phyloP scores from a whole-genome alignment of 2,113 vertebrate species.

The Crotophaga sulcirostris region DNA sequence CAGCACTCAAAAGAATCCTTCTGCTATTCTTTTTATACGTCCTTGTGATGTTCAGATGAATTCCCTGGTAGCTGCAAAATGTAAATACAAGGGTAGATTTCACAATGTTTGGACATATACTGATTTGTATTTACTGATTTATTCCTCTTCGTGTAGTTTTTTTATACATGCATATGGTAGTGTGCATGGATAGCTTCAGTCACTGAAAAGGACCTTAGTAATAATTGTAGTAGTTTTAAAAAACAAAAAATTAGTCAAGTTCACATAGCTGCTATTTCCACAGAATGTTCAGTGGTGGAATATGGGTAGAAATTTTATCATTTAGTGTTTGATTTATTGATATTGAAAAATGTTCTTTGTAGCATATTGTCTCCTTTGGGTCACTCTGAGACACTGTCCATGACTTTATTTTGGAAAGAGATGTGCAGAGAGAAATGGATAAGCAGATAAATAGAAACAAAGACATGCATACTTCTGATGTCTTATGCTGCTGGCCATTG shows the following conservation, averaged over 20 bases:
- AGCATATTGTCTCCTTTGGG: neutral
- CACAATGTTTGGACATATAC: neutral
- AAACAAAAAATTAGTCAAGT: neutral
- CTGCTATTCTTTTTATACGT: neutral
- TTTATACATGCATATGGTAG: neutral
- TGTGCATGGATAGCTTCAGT: neutral
- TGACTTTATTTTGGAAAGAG: neutral
- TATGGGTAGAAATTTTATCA: neutral
- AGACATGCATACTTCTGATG: neutral
- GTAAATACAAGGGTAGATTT: neutral
- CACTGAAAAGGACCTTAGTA: neutral
- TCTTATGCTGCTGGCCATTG: neutral
- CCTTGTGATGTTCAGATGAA: neutral
- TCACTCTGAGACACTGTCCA: neutral
- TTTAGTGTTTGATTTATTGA: neutral
- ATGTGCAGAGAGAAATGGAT: neutral
- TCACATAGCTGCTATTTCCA: neutral
- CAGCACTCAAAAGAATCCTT: neutral
- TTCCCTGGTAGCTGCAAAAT: neutral
- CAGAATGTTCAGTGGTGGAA: neutral
- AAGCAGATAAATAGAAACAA: neutral
- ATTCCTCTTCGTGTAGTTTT: neutral
- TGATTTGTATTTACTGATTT: neutral
- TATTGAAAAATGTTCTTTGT: neutral
- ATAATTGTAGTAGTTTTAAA: neutral